These are phyloP conservation scores for Heptranchias perlo DNA, from an alignment of 2,113 vertebrate genomes.

Conservation along the genomic window DNA sequence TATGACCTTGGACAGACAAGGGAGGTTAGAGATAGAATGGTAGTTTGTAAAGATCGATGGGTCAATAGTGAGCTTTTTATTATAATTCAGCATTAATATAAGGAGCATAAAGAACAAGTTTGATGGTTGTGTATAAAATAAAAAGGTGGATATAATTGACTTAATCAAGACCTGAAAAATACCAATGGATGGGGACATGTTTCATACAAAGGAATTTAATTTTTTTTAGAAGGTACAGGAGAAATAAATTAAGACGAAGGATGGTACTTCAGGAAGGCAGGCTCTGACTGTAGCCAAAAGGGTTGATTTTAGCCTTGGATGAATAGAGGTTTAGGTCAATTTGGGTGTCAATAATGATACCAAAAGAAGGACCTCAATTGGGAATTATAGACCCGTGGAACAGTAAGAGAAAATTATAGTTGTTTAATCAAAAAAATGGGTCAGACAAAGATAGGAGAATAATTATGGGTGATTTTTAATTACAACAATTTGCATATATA, in stretches of 20 bases:
- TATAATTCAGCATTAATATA: neutral
- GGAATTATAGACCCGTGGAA: neutral
- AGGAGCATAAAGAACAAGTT: neutral
- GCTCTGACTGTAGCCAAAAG: neutral
- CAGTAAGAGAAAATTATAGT: neutral
- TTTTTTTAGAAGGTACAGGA: neutral
- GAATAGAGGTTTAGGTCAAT: neutral
- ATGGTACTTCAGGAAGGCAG: neutral
- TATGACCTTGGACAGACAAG: neutral
- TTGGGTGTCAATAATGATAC: neutral
- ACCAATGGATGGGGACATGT: neutral
- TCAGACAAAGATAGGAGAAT: constrained; percentile 24
- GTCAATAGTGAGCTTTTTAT: neutral
- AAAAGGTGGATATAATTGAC: neutral
- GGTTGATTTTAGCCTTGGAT: neutral
- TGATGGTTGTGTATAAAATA: neutral
- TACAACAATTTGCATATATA: neutral
- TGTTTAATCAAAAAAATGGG: constrained; percentile 29
- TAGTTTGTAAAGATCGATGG: neutral
- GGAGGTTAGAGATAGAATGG: neutral
- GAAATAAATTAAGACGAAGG: neutral
- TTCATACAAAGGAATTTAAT: neutral
- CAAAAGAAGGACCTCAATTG: neutral
- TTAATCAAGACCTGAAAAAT: neutral
- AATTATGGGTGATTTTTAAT: constrained; percentile 27